Conservation (phyloP, 2,797 vertebrate species). For the Margarornis squamiger region DNA sequence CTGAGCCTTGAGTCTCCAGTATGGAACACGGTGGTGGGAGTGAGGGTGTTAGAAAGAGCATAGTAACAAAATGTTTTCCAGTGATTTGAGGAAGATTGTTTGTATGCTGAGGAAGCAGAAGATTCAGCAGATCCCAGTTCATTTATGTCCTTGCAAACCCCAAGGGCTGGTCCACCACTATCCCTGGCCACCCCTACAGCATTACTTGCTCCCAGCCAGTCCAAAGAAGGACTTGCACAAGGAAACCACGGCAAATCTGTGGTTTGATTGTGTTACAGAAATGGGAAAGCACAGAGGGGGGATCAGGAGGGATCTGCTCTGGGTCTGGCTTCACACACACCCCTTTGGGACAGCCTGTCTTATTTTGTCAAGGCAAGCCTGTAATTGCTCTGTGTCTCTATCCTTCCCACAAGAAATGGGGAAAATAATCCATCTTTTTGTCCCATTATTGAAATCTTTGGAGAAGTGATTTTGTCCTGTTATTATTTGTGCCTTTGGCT, state of each 20-base stretch:
- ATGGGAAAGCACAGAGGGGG: neutral
- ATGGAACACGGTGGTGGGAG: fast-evolving
- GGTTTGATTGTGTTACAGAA: neutral
- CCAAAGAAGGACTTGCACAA: neutral
- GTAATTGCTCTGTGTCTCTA: neutral
- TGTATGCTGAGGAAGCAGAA: neutral
- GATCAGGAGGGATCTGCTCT: neutral
- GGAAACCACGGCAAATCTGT: neutral
- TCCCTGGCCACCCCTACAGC: neutral
- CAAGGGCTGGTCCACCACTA: neutral
- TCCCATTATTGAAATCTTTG: neutral
- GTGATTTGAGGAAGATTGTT: neutral
- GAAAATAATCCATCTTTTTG: neutral
- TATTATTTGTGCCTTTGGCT: neutral
- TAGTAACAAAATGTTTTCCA: neutral
- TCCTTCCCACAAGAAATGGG: neutral
- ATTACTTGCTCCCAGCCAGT: neutral
- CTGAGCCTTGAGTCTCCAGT: neutral
- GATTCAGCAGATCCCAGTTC: neutral
- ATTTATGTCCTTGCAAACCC: fast-evolving
- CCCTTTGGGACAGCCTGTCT: neutral
- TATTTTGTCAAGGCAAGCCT: neutral
- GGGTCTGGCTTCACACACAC: neutral
- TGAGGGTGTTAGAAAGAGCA: fast-evolving
- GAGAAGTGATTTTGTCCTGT: neutral